Evolutionary conservation across 2,113 vertebrate species (phyloP).

Genomic region (Salvelinus alpinus): DNA sequence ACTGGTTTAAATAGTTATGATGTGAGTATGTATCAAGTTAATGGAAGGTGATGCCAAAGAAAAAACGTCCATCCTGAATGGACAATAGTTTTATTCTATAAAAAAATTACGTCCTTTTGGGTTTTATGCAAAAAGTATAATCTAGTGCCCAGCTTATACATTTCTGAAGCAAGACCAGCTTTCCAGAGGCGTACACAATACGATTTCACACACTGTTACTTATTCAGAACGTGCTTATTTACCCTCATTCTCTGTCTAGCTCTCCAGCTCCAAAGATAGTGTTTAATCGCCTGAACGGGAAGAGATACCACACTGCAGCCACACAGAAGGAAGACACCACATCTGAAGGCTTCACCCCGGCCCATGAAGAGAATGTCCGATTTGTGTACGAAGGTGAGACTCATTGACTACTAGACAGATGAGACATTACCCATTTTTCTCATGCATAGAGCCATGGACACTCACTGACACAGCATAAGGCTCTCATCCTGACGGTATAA

Average conservation of each 20-base stretch:
- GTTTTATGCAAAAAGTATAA: background rate
- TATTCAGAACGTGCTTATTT: background rate
- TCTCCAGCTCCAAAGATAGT: constrained; percentile 84
- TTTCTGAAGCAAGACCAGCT: background rate
- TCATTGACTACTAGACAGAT: background rate
- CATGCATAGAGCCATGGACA: background rate
- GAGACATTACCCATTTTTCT: too few relatives aligned
- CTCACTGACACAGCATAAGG: background rate
- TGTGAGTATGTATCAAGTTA: too few relatives aligned
- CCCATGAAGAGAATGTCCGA: constrained; percentile 93
- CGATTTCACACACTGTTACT: background rate
- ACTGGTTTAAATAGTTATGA: too few relatives aligned
- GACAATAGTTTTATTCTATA: too few relatives aligned
- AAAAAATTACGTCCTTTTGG: background rate
- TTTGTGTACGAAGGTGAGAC: constrained; percentile 90
- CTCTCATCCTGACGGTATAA: too few relatives aligned
- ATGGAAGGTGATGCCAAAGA: too few relatives aligned
- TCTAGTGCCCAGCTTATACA: background rate
- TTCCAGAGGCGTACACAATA: background rate
- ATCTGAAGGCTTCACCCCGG: constrained; percentile 84
- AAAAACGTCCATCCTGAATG: too few relatives aligned
- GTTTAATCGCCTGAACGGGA: constrained; percentile 91
- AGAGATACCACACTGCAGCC: constrained; percentile 73
- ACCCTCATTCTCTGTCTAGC: constrained; percentile 13
- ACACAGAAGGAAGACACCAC: constrained; percentile 65